A percentile compares a stretch with the other conserved stretches of the same genome.
phyloP scores from a whole-genome alignment of 2,888 invertebrate genomes.

The Mechanitis mazaeus region DNA sequence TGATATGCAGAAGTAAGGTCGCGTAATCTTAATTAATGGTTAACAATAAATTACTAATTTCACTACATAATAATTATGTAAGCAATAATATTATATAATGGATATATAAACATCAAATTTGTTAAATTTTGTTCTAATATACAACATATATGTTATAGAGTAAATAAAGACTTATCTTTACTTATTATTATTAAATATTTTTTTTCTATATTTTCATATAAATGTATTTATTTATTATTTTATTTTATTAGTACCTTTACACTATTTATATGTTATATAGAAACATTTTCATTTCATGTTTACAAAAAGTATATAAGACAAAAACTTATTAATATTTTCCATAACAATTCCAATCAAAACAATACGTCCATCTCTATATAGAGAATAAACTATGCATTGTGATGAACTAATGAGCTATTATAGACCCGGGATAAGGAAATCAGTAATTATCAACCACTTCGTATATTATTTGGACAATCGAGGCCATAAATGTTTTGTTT shows the following conservation, averaged over 20 bases:
- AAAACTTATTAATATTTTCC: not conserved
- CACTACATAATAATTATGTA: not conserved
- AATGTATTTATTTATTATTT: no score
- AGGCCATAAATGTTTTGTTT: conserved; percentile 18
- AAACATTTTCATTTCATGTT: not conserved
- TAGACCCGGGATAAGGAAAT: conserved; percentile 29
- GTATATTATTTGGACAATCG: conserved; percentile 17
- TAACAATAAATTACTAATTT: not conserved
- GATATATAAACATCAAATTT: not conserved
- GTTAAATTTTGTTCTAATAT: no score
- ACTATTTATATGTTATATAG: no score
- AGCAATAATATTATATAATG: conserved; percentile 1
- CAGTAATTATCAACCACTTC: conserved; percentile 16
- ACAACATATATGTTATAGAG: no score
- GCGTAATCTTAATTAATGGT: conserved; percentile 5
- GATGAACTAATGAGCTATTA: conserved; percentile 30
- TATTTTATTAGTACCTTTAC: no score
- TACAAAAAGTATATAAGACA: not conserved
- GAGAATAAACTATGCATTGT: conserved; percentile 34
- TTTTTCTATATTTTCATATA: no score
- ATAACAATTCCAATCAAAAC: conserved; percentile 7
- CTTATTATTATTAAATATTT: no score
- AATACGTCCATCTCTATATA: conserved; percentile 17
- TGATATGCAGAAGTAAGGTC: conserved; percentile 8
- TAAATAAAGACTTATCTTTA: no score